Base-by-base conservation (phyloP, 2,113 vertebrate genomes). In the Amphiprion ocellaris region DNA sequence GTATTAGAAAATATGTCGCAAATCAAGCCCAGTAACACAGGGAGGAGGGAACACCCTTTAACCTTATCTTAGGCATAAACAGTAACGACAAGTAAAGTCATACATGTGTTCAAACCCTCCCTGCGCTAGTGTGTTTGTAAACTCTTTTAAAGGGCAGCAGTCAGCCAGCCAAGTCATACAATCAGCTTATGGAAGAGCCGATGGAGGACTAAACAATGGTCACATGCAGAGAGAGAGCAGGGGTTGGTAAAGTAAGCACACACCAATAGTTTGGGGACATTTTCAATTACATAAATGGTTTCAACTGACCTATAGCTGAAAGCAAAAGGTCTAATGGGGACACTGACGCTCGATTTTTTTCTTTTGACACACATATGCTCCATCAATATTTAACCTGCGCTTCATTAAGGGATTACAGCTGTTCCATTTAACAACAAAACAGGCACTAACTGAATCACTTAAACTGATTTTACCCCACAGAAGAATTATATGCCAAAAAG, bases 211-310 rank as follows among this genome's bases (percentile, higher is more conserved):
- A 5, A 67, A 67, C 68, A 79, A 68, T 79, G 68, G 78, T 21
- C 4, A 21, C 30, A 70, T 52, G 5, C 2, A 71, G 74, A 50
- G 46, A 53, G 33, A 37, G 33, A 37, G 33, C 33, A 37, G 62
- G 39, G 10, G n/a, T 26, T 44, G 3, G 30, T 10, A 50, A n/a
- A 11, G 63, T 64, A 39, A 68, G 37, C 70, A 82, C 55, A 17
- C 78, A 75, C 14, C 52, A 12, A 58, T 50, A 61, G 60, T 74
- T 89, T 74, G 60, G 77, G 72, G 73, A 44, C 65, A 69, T 65
- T 69, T 84, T 86, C 71, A 82, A 62, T 79, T 55, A 79, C 41
- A 83, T 26, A 84, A 74, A 79, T 53, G 70, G 55, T 80, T 77
- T 77, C 15, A 30, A 55, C n/a, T 75, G 83, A 85, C 83, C 79